Base-by-base conservation (phyloP, 2,797 vertebrate genomes). In the Etheostoma perlongum region DNA sequence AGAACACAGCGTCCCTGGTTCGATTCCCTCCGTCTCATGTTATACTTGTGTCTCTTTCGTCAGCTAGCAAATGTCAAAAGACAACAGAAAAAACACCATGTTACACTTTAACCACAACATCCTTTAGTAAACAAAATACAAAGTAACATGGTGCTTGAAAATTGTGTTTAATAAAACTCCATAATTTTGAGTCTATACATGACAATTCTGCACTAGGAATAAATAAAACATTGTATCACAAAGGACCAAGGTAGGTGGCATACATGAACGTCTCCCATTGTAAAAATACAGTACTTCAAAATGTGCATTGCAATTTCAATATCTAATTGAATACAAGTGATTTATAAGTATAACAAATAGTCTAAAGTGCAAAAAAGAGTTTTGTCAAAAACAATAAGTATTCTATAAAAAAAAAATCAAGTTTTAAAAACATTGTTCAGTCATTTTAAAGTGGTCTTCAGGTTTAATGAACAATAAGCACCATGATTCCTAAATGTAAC, bases 321-420 rank as follows among this genome's bases (percentile, higher is more conserved):
- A 84, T 65, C 86, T 91, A 91, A 91, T 88, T 84, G 66, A 88
- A 85, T 90, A 93, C 75, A 87, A 89, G 85, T 84, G 73, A 83
- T 88, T 81, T 74, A 88, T 80, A 85, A 90, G 77, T 88, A 88
- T 84, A 91, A 93, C 85, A 93, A 91, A 83, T 76, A 48, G 27
- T 92, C 91, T 93, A 95, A 95, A 95, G 95, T 95, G 94, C 95
- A 95, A 85, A 88, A 85, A 82, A 75, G 63, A 90, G 52, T 83
- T 68, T 74, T 58, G 67, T 77, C 81, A 76, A 88, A 83, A 84
- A 83, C 76, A 82, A 62, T 23, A 82, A 81, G 33, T 69, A 74
- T 54, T 46, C 79, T 85, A 87, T 85, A 90, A 91, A 91, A 88
- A 83, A 27, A 27, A 27, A 27, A 27, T 82, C 44, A 79, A 63